These are phyloP conservation scores for Trachelus troglodyta DNA, from an alignment of 2,888 invertebrate species.

Conservation along the genomic window DNA sequence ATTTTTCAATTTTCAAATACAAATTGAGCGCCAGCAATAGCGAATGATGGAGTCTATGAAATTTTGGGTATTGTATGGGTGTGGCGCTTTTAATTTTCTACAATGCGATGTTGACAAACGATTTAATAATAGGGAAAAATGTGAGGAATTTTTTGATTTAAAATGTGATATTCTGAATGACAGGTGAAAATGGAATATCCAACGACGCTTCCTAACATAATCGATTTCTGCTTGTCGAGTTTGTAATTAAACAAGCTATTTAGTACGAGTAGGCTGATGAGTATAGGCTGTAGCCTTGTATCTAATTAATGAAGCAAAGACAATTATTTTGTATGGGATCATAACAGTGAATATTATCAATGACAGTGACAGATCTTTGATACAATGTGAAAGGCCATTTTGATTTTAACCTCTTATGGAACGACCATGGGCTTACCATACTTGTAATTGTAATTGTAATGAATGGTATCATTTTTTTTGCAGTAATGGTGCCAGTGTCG, in stretches of 20 bases:
- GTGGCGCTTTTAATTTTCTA: not conserved
- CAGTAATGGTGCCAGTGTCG: conserved; percentile 75
- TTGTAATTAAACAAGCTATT: not conserved
- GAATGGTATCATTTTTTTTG: conserved; percentile 11
- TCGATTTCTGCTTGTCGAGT: not conserved
- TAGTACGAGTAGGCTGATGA: not conserved
- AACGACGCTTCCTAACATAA: not conserved
- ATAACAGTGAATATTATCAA: not conserved
- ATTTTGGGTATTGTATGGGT: not conserved
- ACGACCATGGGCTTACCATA: not conserved
- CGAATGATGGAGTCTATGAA: not conserved
- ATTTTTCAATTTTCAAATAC: not conserved
- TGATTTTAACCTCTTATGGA: not conserved
- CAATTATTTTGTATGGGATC: not conserved
- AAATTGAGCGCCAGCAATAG: not conserved
- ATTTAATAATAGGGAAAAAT: not conserved
- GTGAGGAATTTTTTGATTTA: not conserved
- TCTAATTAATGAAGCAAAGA: not conserved
- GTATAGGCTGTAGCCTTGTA: not conserved
- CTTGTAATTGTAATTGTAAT: not conserved
- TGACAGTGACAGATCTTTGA: too few relatives aligned
- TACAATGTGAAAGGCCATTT: too few relatives aligned
- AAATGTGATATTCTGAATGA: not conserved
- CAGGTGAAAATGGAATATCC: not conserved
- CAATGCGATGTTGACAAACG: not conserved